Percentiles rank a stretch among this genome's conserved stretches.
Conservation (phyloP, 2,888 invertebrate species). For the Sicus ferrugineus region DNA sequence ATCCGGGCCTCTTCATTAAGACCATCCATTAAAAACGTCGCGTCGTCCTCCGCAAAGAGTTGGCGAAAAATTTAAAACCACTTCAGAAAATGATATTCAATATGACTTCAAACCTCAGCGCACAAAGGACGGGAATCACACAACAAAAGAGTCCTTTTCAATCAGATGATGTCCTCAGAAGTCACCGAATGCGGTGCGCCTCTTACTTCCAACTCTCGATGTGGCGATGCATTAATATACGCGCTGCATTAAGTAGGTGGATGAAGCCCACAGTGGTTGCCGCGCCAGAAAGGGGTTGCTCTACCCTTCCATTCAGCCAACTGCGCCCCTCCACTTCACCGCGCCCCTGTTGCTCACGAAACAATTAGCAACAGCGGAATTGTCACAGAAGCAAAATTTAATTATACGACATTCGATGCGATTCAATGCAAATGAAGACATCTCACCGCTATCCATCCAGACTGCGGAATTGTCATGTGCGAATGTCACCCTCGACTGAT, state of each 20-base stretch:
- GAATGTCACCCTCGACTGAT: constrained; percentile 21
- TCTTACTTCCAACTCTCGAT: constrained; percentile 14
- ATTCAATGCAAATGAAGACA: constrained; percentile 33
- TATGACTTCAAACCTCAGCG: constrained; percentile 27
- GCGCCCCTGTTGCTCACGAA: not conserved
- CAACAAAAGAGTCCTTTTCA: not conserved
- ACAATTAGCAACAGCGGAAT: constrained; percentile 39
- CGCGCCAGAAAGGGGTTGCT: constrained; percentile 24
- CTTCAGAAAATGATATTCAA: constrained; percentile 30
- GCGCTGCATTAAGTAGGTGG: constrained; percentile 22
- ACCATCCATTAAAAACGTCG: constrained; percentile 17
- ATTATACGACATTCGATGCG: constrained; percentile 46
- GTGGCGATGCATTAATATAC: constrained; percentile 26
- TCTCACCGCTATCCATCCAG: not conserved
- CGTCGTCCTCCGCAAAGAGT: not conserved
- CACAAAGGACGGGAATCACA: not conserved
- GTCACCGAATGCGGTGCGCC: constrained; percentile 22
- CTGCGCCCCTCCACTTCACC: not conserved
- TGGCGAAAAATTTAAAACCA: constrained; percentile 24
- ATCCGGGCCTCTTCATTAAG: constrained; percentile 12
- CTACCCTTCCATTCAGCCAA: not conserved
- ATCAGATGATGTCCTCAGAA: constrained; percentile 30
- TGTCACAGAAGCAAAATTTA: constrained; percentile 59
- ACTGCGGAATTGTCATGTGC: not conserved
- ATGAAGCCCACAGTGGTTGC: not conserved